Evolutionary conservation across 2,113 vertebrate genomes (phyloP).

Genomic region (Hystrix brachyura): DNA sequence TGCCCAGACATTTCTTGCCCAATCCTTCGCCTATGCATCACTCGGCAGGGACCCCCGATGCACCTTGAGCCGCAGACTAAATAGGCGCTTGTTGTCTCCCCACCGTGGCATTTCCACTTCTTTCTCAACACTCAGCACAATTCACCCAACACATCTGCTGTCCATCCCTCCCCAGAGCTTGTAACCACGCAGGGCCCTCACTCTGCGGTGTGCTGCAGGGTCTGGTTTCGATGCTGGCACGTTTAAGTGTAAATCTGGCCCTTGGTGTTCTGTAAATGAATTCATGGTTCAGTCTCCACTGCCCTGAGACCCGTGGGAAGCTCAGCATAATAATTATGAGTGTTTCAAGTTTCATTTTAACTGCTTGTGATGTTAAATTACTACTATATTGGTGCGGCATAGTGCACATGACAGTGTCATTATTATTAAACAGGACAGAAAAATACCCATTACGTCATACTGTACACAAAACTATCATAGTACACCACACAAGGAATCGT

Average conservation of each 20-base stretch:
- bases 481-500: neutral
- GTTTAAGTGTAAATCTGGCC: neutral
- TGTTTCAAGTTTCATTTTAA: neutral
- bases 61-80: neutral
- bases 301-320: neutral
- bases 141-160: neutral
- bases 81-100: neutral
- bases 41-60: neutral
- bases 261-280: constrained; percentile 14
- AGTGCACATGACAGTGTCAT: neutral
- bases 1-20: neutral
- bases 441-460: neutral
- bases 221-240: neutral
- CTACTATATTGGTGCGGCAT: neutral
- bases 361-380: neutral
- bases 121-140: neutral
- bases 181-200: neutral
- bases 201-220: neutral
- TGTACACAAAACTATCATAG: neutral
- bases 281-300: neutral
- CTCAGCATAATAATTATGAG: neutral
- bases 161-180: neutral
- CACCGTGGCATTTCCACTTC: neutral
- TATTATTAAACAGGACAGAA: constrained; percentile 48
- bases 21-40: neutral